Conservation (phyloP, 2,113 vertebrate genomes). For the Bettongia penicillata region DNA sequence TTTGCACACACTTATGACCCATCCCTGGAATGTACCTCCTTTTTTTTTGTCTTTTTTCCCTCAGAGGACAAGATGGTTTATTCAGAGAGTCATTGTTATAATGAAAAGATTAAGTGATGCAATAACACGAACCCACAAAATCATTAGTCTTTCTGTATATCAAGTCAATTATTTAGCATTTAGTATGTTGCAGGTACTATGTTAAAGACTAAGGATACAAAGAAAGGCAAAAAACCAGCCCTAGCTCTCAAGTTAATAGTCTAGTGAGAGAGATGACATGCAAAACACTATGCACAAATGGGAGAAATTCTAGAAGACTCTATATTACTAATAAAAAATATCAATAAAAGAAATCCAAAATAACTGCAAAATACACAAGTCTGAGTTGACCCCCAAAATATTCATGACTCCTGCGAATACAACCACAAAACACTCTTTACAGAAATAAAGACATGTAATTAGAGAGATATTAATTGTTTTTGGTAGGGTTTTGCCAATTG, state of each 20-base stretch:
- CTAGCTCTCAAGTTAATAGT: neutral
- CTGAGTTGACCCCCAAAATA: neutral
- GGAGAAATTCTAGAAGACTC: neutral
- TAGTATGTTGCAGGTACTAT: neutral
- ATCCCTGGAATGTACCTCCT: neutral
- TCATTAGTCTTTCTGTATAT: neutral
- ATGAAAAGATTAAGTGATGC: neutral
- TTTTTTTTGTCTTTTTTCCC: too few species aligned
- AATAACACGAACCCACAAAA: neutral
- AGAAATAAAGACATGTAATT: neutral
- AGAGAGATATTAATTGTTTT: neutral
- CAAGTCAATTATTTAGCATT: neutral
- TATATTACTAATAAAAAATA: neutral
- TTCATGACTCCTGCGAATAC: too few species aligned
- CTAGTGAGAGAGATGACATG: neutral
- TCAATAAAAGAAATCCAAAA: neutral
- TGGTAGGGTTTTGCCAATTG: neutral
- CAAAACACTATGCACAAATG: neutral
- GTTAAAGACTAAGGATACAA: neutral
- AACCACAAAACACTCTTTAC: neutral
- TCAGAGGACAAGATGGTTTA: neutral
- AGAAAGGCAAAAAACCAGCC: neutral
- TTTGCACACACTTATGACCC: neutral
- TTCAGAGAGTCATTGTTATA: neutral
- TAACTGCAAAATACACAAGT: too few species aligned